Conservation (phyloP, 2,113 vertebrate species). For the Eublepharis macularius region DNA sequence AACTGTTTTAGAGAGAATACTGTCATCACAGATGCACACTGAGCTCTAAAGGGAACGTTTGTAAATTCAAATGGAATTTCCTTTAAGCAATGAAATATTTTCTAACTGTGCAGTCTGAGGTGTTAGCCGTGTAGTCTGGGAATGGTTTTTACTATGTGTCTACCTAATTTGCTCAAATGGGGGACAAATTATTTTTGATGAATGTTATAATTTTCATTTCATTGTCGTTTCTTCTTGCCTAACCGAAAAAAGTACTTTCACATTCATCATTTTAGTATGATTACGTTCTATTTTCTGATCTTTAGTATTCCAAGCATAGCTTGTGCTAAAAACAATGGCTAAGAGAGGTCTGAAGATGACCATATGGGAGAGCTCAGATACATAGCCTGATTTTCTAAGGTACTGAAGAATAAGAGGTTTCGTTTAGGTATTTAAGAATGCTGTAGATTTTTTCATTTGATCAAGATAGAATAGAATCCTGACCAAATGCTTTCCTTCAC, state of each 20-base stretch:
- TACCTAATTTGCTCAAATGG: neutral
- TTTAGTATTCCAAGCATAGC: conserved; percentile 1
- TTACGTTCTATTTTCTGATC: conserved; percentile 24
- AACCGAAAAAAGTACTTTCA: conserved; percentile 27
- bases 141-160: neutral
- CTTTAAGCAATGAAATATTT: conserved; percentile 5
- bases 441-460: neutral
- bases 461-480: neutral
- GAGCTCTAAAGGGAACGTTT: conserved; percentile 34
- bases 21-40: neutral
- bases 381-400: neutral
- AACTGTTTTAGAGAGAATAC: conserved; percentile 42
- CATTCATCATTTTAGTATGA: neutral
- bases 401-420: neutral
- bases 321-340: neutral
- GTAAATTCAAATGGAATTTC: conserved; percentile 25
- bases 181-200: conserved; percentile 12
- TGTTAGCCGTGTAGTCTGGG: neutral
- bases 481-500: neutral
- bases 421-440: neutral
- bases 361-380: too few species aligned
- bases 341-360: neutral
- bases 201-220: conserved; percentile 22
- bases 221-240: neutral
- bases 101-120: conserved; percentile 12